Evolutionary conservation across 2,888 invertebrate genomes (phyloP).

Genomic region (Eutolmus rufibarbis): DNA sequence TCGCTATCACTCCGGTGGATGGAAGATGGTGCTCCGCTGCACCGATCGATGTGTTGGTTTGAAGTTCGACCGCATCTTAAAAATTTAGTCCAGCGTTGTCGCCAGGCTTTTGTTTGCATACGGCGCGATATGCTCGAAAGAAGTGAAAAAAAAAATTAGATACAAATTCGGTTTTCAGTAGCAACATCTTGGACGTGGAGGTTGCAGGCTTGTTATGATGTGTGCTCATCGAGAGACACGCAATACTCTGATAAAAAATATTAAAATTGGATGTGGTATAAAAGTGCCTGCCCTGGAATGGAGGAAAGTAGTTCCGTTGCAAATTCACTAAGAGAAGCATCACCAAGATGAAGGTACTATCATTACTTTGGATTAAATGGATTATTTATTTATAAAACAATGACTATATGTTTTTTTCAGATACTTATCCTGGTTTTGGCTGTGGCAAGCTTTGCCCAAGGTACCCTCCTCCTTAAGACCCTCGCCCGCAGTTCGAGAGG

Average conservation of each 20-base stretch:
- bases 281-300: constrained; percentile 7
- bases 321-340: constrained; percentile 32
- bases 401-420: not conserved
- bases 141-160: not conserved
- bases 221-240: not conserved
- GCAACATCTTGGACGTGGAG: not conserved
- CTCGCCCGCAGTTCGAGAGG: constrained; percentile 10
- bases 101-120: not conserved
- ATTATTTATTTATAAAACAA: not conserved
- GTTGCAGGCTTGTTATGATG: constrained; percentile 1
- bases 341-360: constrained; percentile 29
- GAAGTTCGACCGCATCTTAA: not conserved
- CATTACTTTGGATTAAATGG: not conserved
- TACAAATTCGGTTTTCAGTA: not conserved
- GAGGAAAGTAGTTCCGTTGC: constrained; percentile 25
- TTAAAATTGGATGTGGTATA: constrained; percentile 28
- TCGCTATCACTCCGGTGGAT: constrained; percentile 2
- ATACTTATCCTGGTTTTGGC: constrained; percentile 32
- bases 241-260: constrained; percentile 12
- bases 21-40: not conserved
- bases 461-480: constrained; percentile 8
- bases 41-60: not conserved
- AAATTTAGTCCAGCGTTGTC: not conserved
- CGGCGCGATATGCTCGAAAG: not conserved
- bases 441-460: not conserved